Evolutionary conservation across 2,888 invertebrate genomes (phyloP).

Genomic region (Idaea aversata): DNA sequence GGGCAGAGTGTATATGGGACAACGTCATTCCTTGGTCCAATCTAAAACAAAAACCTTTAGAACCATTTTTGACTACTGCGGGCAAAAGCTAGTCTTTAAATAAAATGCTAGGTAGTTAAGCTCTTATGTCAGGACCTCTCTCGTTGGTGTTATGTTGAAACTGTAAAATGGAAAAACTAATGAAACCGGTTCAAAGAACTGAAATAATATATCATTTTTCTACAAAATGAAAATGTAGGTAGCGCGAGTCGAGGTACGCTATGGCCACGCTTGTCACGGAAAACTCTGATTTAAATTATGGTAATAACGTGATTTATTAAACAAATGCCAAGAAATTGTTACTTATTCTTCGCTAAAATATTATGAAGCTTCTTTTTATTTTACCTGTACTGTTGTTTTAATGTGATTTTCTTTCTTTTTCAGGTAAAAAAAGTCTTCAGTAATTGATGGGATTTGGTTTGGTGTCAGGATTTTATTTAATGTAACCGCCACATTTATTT

Average conservation of each 20-base stretch:
- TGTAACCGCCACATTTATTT: slow-evolving; percentile 34
- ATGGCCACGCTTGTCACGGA: slow-evolving; percentile 27
- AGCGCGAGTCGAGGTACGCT: slow-evolving; percentile 9
- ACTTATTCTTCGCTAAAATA: slow-evolving; percentile 19
- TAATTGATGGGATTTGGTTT: slow-evolving; percentile 12
- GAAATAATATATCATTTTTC: slow-evolving; percentile 22
- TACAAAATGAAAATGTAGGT: slow-evolving; percentile 29
- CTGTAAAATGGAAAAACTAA: slow-evolving; percentile 6
- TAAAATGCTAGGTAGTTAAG: no score
- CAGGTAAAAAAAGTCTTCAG: slow-evolving; percentile 42
- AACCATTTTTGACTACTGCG: no score
- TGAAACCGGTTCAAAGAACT: slow-evolving; percentile 11
- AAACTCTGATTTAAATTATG: slow-evolving; percentile 45
- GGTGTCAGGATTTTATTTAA: slow-evolving; percentile 4
- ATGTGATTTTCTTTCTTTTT: slow-evolving; percentile 33
- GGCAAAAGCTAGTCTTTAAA: no score
- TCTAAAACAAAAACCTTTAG: no score
- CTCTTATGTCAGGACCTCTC: no score
- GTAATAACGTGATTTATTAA: slow-evolving; percentile 43
- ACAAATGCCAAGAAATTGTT: slow-evolving; percentile 39
- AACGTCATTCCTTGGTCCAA: no score
- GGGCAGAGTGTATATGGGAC: no score
- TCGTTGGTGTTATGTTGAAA: slow-evolving; percentile 13
- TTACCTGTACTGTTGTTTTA: slow-evolving; percentile 16
- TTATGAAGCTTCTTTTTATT: slow-evolving; percentile 17